phyloP scores from a whole-genome alignment of 2,113 vertebrate genomes.

The Sisor rabdophorus region DNA sequence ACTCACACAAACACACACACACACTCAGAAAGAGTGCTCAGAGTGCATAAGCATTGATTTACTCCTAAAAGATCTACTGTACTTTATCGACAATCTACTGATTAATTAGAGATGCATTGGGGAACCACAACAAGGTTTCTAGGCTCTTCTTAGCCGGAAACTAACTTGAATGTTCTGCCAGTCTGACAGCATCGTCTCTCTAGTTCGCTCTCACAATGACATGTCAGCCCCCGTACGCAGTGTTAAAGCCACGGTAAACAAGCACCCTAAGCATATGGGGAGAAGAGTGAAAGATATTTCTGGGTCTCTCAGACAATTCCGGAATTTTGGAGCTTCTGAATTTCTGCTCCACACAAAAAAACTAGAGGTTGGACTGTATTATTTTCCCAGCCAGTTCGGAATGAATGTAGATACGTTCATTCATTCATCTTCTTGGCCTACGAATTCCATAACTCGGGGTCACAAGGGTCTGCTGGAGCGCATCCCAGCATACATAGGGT shows the following conservation, averaged over 20 bases:
- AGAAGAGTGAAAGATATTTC: conserved; percentile 3
- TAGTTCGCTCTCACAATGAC: conserved; percentile 4
- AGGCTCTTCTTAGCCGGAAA: background rate
- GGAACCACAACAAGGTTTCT: background rate
- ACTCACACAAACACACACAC: background rate
- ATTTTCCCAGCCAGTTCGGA: background rate
- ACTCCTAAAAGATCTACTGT: background rate
- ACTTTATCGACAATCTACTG: background rate
- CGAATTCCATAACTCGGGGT: too few species aligned
- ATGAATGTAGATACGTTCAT: too few species aligned
- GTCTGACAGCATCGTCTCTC: conserved; percentile 7
- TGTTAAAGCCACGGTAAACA: conserved; percentile 20
- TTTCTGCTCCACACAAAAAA: conserved; percentile 11
- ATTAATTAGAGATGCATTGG: background rate
- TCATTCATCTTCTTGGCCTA: too few species aligned
- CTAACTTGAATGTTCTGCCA: background rate
- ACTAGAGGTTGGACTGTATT: conserved; percentile 14
- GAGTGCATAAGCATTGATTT: background rate
- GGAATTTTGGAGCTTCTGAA: conserved; percentile 8
- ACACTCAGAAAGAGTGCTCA: background rate
- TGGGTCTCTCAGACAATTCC: conserved; percentile 8
- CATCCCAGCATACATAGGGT: too few species aligned
- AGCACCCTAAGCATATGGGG: too few species aligned
- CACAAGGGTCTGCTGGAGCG: too few species aligned
- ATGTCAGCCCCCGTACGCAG: background rate